phyloP scores from a whole-genome alignment of 2,888 invertebrate genomes.

The Ichneumon xanthorius region DNA sequence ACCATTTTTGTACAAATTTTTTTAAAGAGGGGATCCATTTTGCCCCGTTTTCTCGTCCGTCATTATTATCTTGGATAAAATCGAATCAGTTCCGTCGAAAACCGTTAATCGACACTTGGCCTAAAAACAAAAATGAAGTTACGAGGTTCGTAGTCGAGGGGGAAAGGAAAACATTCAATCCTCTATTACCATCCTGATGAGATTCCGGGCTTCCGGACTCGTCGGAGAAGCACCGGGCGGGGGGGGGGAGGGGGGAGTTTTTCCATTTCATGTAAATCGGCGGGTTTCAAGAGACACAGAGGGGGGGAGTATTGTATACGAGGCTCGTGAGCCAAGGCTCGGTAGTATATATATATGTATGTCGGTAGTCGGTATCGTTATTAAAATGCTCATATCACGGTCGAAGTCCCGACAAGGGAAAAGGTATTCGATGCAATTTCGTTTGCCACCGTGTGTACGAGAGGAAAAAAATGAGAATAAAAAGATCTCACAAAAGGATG shows the following conservation, averaged over 20 bases:
- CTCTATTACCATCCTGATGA: slow-evolving; percentile 79
- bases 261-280: slow-evolving; percentile 81
- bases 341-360: slow-evolving; percentile 1
- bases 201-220: slow-evolving; percentile 69
- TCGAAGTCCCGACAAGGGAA: slow-evolving; percentile 54
- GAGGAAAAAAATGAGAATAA: slow-evolving; percentile 18
- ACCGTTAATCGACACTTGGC: neutral
- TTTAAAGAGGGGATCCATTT: no score
- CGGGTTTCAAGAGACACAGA: slow-evolving; percentile 63
- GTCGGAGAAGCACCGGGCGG: slow-evolving; percentile 68
- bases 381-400: slow-evolving; percentile 75
- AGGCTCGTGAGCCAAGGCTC: slow-evolving; percentile 13
- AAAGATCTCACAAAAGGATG: slow-evolving; percentile 15
- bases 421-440: slow-evolving; percentile 50
- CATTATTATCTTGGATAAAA: no score
- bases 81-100: neutral
- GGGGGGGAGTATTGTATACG: slow-evolving; percentile 17
- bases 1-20: no score
- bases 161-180: slow-evolving; percentile 75
- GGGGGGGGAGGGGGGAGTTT: slow-evolving; percentile 70
- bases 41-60: no score
- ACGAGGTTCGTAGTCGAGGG: neutral
- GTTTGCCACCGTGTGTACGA: slow-evolving; percentile 30
- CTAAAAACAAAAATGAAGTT: neutral
- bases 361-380: slow-evolving; percentile 67